phyloP scores from a whole-genome alignment of 2,797 vertebrate species.

The Fistularia tabacaria region DNA sequence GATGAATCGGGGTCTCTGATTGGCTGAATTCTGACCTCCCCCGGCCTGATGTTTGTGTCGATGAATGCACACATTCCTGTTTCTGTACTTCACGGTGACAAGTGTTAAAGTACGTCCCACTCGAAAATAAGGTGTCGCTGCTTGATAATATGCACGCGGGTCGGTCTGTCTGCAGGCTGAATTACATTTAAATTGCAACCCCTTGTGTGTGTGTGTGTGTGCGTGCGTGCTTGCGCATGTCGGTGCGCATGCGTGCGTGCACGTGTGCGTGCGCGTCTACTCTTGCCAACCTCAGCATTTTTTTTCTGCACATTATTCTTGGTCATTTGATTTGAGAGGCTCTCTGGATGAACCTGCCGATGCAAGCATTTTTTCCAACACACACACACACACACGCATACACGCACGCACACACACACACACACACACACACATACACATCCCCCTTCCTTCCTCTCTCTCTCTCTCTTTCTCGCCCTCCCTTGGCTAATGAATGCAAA shows the following conservation, averaged over 20 bases:
- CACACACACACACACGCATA: constrained; percentile 12
- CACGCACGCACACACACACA: neutral
- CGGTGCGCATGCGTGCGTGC: constrained; percentile 15
- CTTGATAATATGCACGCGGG: too few relatives aligned
- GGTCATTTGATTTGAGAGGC: constrained; percentile 68
- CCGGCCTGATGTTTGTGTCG: too few relatives aligned
- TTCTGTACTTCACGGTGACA: too few relatives aligned
- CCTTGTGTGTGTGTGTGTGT: neutral
- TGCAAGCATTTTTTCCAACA: constrained; percentile 59
- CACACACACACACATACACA: neutral
- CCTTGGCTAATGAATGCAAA: too few relatives aligned
- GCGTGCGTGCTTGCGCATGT: constrained; percentile 19
- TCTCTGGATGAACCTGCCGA: constrained; percentile 62
- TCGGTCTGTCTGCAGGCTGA: too few relatives aligned
- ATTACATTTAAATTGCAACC: constrained; percentile 7
- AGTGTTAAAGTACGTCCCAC: too few relatives aligned
- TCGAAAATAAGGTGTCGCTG: too few relatives aligned
- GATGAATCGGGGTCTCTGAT: too few relatives aligned
- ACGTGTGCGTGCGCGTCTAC: constrained; percentile 40
- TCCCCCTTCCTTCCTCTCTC: too few relatives aligned
- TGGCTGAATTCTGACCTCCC: too few relatives aligned
- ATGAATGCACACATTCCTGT: too few relatives aligned
- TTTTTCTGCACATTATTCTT: constrained; percentile 64
- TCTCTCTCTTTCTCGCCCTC: too few relatives aligned
- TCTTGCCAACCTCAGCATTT: constrained; percentile 65